These are phyloP conservation scores for Brachionus plicatilis DNA, from an alignment of 1,140 invertebrate species.

Conservation along the genomic window DNA sequence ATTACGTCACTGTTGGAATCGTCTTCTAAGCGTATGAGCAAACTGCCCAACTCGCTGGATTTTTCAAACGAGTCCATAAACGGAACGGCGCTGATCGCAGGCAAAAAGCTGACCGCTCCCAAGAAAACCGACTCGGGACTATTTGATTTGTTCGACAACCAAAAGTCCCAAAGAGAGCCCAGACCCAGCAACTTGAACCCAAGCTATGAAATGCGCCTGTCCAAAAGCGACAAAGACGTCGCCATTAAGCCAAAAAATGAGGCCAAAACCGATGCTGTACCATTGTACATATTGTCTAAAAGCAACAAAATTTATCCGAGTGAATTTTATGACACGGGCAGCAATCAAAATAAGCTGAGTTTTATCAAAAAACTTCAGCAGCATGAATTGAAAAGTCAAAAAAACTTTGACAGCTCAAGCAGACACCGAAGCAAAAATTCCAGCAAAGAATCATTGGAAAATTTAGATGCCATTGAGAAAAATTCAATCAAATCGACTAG, in stretches of 20 bases:
- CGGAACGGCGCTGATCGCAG: not conserved
- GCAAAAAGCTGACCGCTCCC: not conserved
- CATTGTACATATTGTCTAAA: conserved; percentile 13
- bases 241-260: not conserved
- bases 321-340: not conserved
- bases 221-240: not conserved
- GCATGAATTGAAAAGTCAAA: not conserved
- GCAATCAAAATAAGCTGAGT: not conserved
- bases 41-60: not conserved
- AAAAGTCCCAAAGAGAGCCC: not conserved
- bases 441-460: conserved; percentile 8
- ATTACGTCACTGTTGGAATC: conserved; percentile 18
- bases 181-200: not conserved
- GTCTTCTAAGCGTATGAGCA: not conserved
- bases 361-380: conserved; percentile 8
- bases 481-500: not conserved
- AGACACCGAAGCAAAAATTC: conserved; percentile 1
- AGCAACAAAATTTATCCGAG: not conserved
- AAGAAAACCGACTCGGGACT: not conserved
- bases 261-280: not conserved
- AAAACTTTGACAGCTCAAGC: not conserved
- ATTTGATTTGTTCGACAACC: not conserved
- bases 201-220: not conserved
- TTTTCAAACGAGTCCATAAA: conserved; percentile 1
- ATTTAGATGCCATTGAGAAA: not conserved